phyloP scores from a whole-genome alignment of 1,140 invertebrate genomes.

The Apocrypta bakeri region DNA sequence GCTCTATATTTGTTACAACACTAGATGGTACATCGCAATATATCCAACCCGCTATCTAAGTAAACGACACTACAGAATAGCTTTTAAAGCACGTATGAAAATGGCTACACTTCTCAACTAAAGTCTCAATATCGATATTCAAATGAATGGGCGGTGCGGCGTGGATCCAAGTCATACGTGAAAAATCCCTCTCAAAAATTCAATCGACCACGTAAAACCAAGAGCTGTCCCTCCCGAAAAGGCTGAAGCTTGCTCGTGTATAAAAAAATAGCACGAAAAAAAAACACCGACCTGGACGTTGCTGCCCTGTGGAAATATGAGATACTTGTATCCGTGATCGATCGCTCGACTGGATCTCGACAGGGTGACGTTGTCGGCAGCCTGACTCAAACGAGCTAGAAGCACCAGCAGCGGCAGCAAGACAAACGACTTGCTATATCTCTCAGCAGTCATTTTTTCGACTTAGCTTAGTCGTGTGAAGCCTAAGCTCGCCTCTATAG shows the following conservation, averaged over 20 bases:
- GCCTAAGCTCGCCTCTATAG: background rate
- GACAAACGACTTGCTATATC: slow-evolving; percentile 31
- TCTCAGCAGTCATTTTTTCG: slow-evolving; percentile 37
- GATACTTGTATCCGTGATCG: slow-evolving; percentile 56
- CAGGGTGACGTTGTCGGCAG: slow-evolving; percentile 15
- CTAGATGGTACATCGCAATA: too few relatives aligned
- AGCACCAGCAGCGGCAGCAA: background rate
- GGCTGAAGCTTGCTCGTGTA: too few relatives aligned
- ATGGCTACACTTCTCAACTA: too few relatives aligned
- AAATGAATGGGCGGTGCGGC: too few relatives aligned
- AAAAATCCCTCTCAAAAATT: background rate
- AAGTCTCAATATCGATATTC: too few relatives aligned
- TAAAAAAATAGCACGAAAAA: slow-evolving; percentile 15
- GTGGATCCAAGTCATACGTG: too few relatives aligned
- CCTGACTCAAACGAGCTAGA: background rate
- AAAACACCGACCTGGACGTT: slow-evolving; percentile 69
- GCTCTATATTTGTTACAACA: too few relatives aligned
- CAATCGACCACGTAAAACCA: background rate
- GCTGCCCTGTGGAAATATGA: slow-evolving; percentile 72
- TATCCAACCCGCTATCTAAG: too few relatives aligned
- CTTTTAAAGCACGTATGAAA: too few relatives aligned
- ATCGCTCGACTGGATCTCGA: slow-evolving; percentile 5
- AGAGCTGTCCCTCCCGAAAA: background rate
- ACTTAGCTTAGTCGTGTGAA: background rate
- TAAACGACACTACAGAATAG: too few relatives aligned